Evolutionary conservation across 2,888 invertebrate species (phyloP), one percentile per base, ranked within the genome.

Genomic region (Pyrrhia umbra): DNA sequence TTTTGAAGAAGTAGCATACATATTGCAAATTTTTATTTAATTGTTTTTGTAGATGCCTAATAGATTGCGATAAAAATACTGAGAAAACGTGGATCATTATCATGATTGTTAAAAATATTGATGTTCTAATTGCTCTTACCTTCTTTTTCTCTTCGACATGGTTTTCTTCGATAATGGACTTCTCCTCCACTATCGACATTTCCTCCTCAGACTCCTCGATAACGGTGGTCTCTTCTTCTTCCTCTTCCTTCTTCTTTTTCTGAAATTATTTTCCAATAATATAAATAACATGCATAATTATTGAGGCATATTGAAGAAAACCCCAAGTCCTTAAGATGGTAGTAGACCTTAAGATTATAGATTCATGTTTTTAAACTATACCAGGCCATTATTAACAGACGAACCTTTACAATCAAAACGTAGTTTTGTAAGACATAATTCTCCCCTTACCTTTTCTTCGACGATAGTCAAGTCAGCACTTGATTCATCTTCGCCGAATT

Each of bases 401-500:
- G n/a, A n/a, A 23, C 3, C 23, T 23, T 23, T 23, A 23, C 6
- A 23, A 23, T 23, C 6, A 23, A 4, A 27, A 27, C 9, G 27
- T 27, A 23, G 6, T 27, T 8, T 1, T 9, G 9, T 8, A 27
- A 27, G 8, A 16, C 2, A 10, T 6, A 34, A 49, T 6, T n/a
- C 6, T 8, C 21, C 0, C 18, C 9, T 16, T 85, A 93, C 95
- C 92, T 96, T 96, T 86, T 95, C 96, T 74, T 95, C 95, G 1
- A 95, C 96, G 10, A 99, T 97, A 20, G 97, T 97, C 62, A 99
- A 95, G 83, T 97, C 97, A 47, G 99, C 98, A 45, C 96, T 96
- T 1, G 98, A 97, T 85, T 98, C 97, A 80, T 98, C 98, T 87
- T 97, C 97, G 51, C 99, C 99, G 81, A 96, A 97, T 88, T 98